Conservation (phyloP, 1,140 invertebrate genomes). For the Meloidogyne exigua region DNA sequence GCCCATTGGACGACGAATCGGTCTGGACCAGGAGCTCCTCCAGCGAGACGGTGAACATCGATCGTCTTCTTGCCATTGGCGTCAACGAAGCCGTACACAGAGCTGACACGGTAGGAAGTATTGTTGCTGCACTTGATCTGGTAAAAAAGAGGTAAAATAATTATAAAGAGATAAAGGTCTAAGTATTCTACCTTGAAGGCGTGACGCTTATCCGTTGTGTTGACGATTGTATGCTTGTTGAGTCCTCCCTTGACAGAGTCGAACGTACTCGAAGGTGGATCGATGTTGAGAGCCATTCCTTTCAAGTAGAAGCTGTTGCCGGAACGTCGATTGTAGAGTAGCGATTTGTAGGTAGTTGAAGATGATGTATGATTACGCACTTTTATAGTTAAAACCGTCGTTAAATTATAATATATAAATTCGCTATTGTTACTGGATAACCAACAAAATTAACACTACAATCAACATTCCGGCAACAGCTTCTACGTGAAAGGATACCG, state of each 20-base stretch:
- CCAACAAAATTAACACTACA: too few relatives aligned
- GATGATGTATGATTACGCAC: too few relatives aligned
- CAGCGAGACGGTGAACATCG: constrained; percentile 41
- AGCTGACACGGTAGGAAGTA: constrained; percentile 47
- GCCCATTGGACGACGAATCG: constrained; percentile 53
- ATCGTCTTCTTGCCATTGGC: constrained; percentile 37
- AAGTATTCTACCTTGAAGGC: constrained; percentile 39
- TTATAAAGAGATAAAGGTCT: not conserved
- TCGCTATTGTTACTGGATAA: too few relatives aligned
- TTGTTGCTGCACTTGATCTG: constrained; percentile 46
- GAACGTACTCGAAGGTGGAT: constrained; percentile 34
- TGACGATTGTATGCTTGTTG: constrained; percentile 40
- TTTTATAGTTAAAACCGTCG: too few relatives aligned
- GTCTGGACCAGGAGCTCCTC: constrained; percentile 46
- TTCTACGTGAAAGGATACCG: constrained; percentile 42
- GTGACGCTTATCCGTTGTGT: constrained; percentile 35
- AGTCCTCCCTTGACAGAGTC: constrained; percentile 28
- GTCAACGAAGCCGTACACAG: constrained; percentile 45
- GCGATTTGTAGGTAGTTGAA: too few relatives aligned
- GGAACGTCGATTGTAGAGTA: not conserved
- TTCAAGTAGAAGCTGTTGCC: not conserved
- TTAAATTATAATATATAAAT: too few relatives aligned
- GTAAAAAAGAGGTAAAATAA: not conserved
- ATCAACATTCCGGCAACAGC: too few relatives aligned
- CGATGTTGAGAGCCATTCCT: constrained; percentile 31